Evolutionary conservation across 2,888 invertebrate species (phyloP).

Genomic region (Spicauda simplicius): DNA sequence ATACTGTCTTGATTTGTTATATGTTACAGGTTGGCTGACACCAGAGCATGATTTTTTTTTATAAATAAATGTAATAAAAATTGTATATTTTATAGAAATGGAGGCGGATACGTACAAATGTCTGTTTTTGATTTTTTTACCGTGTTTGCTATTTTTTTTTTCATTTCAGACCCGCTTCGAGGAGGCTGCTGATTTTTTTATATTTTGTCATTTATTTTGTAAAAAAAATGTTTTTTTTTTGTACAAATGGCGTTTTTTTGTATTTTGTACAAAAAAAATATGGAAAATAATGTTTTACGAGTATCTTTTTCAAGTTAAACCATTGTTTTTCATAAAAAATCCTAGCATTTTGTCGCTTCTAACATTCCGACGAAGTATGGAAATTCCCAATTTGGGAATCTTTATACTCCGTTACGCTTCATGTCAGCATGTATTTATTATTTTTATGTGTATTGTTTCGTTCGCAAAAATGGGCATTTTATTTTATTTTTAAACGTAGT

Average conservation of each 20-base stretch:
- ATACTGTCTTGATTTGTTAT: constrained; percentile 34
- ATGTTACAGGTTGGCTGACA: constrained; percentile 53
- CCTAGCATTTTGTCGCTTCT: constrained; percentile 46
- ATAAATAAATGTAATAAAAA: background rate
- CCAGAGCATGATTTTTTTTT: constrained; percentile 51
- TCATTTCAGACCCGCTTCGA: constrained; percentile 35
- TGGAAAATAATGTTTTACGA: background rate
- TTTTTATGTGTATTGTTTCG: constrained; percentile 42
- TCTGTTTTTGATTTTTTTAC: constrained; percentile 57
- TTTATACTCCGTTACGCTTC: constrained; percentile 53
- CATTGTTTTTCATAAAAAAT: constrained; percentile 46
- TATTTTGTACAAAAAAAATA: background rate
- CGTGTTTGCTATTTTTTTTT: constrained; percentile 31
- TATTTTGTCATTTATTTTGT: background rate
- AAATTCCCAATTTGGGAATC: constrained; percentile 64
- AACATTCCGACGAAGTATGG: constrained; percentile 47
- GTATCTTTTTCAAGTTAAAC: background rate
- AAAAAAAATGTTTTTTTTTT: background rate
- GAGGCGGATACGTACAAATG: constrained; percentile 75
- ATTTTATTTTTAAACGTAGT: constrained; percentile 48
- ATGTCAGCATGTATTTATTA: constrained; percentile 50
- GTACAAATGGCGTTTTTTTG: background rate
- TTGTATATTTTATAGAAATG: constrained; percentile 72
- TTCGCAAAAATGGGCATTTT: constrained; percentile 82
- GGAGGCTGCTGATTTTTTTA: constrained; percentile 5